Evolutionary conservation across 2,113 vertebrate species (phyloP), one percentile per base, ranked within the genome.

Genomic region (Erythrocercus mccallii): DNA sequence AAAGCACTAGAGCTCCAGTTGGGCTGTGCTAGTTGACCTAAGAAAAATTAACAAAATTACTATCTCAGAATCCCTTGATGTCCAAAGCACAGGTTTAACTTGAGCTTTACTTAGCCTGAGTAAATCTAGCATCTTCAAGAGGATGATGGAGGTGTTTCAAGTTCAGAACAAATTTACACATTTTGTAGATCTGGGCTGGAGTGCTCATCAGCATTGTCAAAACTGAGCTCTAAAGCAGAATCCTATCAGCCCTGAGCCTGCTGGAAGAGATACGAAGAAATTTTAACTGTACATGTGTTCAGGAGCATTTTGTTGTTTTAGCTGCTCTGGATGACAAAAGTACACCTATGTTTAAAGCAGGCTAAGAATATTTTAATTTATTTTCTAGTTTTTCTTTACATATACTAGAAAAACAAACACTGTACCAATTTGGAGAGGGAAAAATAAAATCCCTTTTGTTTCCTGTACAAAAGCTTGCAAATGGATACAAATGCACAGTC

Each of bases 401-500:
- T 6, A 33, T 58, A 61, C 31, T 27, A 70, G 71, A 68, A 76
- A 91, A 95, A 66, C 31, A 74, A 91, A 19, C 27, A 61, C 38
- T 80, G 23, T 45, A 72, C 48, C 25, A 86, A 48, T 53, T 31
- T 28, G 47, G 30, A 94, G 35, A 68, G 14, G 35, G 33, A 7
- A 48, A 68, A 51, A 68, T 31, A 65, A 31, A 2, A 10, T 1
- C 4, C 5, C 5, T 35, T 57, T 42, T 40, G 48, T 42, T 37
- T 7, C 40, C 23, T 18, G 19, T 65, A 80, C 24, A 89, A 58
- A 93, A 54, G 12, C 35, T 68, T 15, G 80, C 82, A 96, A 96
- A 96, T 88, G 58, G 83, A 91, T 95, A 96, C 42, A 88, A 86
- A 94, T 62, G 38, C 60, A 69, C 12, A 61, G 62, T 15, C 80